These are phyloP conservation scores for Grallaria varia DNA, from an alignment of 2,113 vertebrate genomes.

Conservation along the genomic window DNA sequence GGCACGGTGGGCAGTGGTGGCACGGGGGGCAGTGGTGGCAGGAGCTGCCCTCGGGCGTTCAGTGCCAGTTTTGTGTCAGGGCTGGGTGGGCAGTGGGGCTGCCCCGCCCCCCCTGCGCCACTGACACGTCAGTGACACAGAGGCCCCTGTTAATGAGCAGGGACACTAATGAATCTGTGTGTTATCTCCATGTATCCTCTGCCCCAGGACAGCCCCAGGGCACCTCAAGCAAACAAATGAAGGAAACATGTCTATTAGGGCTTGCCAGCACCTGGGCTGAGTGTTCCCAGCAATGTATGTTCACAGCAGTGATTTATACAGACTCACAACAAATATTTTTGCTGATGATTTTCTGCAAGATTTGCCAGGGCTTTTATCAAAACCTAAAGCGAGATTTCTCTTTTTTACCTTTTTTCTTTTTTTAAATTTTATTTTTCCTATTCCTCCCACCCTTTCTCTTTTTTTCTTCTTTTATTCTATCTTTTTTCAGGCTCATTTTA, in stretches of 20 bases:
- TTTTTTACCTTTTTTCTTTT: rapidly evolving
- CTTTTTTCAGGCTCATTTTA: background rate
- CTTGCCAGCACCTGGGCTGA: background rate
- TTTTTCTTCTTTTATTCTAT: rapidly evolving
- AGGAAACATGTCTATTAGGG: background rate
- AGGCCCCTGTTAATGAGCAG: background rate
- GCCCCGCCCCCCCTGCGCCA: background rate
- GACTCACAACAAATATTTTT: background rate
- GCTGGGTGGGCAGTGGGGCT: background rate
- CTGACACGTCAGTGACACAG: background rate
- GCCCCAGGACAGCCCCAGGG: constrained; percentile 4
- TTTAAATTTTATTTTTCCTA: background rate
- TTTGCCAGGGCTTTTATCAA: background rate
- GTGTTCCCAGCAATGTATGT: background rate
- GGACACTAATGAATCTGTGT: constrained; percentile 8
- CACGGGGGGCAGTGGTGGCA: background rate
- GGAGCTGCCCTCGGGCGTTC: background rate
- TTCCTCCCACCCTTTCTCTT: too few relatives aligned
- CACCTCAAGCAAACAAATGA: background rate
- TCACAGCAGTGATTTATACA: background rate
- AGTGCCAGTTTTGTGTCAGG: background rate
- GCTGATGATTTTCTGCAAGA: background rate
- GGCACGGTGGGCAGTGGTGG: too few relatives aligned
- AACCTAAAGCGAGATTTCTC: background rate
- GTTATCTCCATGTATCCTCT: background rate